Base-by-base conservation (phyloP, 2,113 vertebrate genomes). In the Gymnocephalus cernua region DNA sequence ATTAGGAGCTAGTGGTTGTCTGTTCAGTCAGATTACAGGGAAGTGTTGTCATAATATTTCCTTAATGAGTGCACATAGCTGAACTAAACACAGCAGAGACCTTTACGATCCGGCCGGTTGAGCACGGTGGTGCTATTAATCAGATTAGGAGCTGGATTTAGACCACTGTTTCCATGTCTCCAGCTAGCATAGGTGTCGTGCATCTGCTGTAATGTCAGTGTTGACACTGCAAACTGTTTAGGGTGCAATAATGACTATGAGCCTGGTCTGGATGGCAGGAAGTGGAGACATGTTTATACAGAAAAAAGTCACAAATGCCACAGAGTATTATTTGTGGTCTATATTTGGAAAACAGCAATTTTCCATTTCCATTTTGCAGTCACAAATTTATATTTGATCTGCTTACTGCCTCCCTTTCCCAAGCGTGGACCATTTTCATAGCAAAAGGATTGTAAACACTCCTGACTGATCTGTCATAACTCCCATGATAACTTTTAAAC, bases 21-120 rank as follows among this genome's bases (percentile, higher is more conserved):
- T 35, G 11, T 47, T 67, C 38, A 56, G 67, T 76, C 53, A 71
- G 35, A 83, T 72, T 27, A 32, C 56, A 58, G 71, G 18, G 8
- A 45, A 27, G 44, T 57, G 74, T 44, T 15, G 44, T 72, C 66
- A 69, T 38, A 84, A 78, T 73, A 72, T 82, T 61, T 59, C 66
- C 75, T 73, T 66, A 77, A 74, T 45, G 41, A 70, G 66, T 14
- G 29, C 32, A 54, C 18, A 11, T 54, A 63, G 63, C 83, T 47
- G 59, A 79, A 73, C 47, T 7, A 21, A 69, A 47, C 0, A 0
- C 38, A 45, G 51, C 23, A 29, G 50, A 77, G 76, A 77, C 56
- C 50, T 69, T 54, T 38, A 27, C 1, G 14, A 59, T 48, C 13
- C 1, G 0, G 72, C 41, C 45, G 79, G 44, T n/a, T 58, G 58